phyloP scores from a whole-genome alignment of 1,140 invertebrate species.

The Procambarus clarkii region DNA sequence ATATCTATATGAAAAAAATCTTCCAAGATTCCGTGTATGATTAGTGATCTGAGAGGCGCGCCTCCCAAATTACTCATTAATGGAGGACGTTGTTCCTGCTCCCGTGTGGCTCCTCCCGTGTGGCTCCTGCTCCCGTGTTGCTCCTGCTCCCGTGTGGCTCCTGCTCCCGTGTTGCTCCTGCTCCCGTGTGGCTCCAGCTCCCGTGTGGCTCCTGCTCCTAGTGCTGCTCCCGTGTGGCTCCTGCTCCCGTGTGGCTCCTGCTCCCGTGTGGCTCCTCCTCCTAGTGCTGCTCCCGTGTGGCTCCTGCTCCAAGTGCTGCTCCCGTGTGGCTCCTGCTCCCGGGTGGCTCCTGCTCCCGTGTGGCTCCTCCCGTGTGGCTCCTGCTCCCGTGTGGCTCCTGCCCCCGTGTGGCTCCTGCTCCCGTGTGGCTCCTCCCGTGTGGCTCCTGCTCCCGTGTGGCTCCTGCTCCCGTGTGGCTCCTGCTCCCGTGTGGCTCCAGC shows the following conservation, averaged over 20 bases:
- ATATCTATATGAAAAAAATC: slow-evolving; percentile 49
- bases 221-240: too few relatives aligned
- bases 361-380: not conserved
- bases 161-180: not conserved
- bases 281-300: too few relatives aligned
- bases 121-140: slow-evolving; percentile 11
- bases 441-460: not conserved
- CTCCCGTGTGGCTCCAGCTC: not conserved
- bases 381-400: not conserved
- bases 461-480: too few relatives aligned
- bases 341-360: not conserved
- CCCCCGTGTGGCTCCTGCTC: too few relatives aligned
- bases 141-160: not conserved
- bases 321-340: slow-evolving; percentile 5
- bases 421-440: not conserved
- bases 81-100: slow-evolving; percentile 19
- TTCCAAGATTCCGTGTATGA: slow-evolving; percentile 36
- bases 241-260: too few relatives aligned
- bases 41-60: slow-evolving; percentile 2
- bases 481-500: too few relatives aligned
- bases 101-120: not conserved
- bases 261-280: too few relatives aligned
- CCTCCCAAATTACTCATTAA: slow-evolving; percentile 39
- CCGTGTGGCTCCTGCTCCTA: not conserved
- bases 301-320: not conserved